Percentiles rank a stretch among this genome's conserved stretches.
Conservation (phyloP, 1,140 invertebrate genomes). For the Eupeodes corollae region DNA sequence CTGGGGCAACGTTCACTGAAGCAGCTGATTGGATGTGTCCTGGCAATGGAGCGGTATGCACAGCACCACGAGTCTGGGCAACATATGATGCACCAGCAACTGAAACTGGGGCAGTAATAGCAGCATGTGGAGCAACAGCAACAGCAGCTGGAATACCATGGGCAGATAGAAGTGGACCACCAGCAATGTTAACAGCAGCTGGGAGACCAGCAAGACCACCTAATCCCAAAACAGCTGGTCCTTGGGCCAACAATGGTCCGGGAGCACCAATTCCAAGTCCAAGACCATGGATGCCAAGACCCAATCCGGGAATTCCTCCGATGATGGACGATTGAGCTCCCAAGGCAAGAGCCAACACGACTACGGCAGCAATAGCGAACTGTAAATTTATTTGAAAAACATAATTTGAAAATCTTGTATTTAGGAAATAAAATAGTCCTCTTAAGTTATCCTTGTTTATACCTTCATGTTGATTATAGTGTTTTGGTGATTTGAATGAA, state of each 20-base stretch:
- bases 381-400: conserved; percentile 3
- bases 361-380: conserved; percentile 26
- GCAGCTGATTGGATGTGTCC: conserved; percentile 33
- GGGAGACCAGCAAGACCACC: conserved; percentile 14
- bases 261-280: not conserved
- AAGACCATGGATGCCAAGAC: conserved; percentile 3
- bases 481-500: too few relatives aligned
- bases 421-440: not conserved
- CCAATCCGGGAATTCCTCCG: conserved; percentile 20
- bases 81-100: conserved; percentile 24
- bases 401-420: not conserved
- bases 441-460: too few relatives aligned
- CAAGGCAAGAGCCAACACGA: conserved; percentile 31
- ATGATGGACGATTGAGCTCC: conserved; percentile 33
- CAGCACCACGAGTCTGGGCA: conserved; percentile 41
- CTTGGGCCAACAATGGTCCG: not conserved
- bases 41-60: conserved; percentile 41
- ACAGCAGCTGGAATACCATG: not conserved
- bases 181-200: conserved; percentile 9
- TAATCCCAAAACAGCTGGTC: conserved; percentile 18
- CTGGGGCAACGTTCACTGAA: conserved; percentile 39
- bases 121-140: conserved; percentile 1
- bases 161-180: not conserved
- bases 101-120: not conserved
- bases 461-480: too few relatives aligned